phyloP scores from a whole-genome alignment of 2,888 invertebrate species.

The Mythimna impura region DNA sequence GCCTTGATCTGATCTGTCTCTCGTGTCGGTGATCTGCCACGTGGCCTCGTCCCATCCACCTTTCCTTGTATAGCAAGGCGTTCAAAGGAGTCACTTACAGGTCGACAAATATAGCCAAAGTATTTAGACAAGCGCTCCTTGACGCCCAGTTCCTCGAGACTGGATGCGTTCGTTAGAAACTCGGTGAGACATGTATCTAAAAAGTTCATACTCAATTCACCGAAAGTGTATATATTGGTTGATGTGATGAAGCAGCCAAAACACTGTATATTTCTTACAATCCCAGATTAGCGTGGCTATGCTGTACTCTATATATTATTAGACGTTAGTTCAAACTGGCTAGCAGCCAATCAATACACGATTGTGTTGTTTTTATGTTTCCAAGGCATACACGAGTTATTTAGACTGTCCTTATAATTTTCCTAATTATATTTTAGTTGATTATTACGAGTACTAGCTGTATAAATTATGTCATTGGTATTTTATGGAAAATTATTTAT shows the following conservation, averaged over 20 bases:
- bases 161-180: too few relatives aligned
- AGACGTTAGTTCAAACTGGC: conserved; percentile 57
- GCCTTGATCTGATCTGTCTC: too few relatives aligned
- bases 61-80: too few relatives aligned
- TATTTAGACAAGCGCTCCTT: too few relatives aligned
- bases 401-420: conserved; percentile 37
- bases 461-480: conserved; percentile 5
- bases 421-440: conserved; percentile 15
- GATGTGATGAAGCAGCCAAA: conserved; percentile 13
- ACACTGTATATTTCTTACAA: conserved; percentile 51
- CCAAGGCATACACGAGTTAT: conserved; percentile 39
- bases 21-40: too few relatives aligned
- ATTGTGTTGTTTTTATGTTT: conserved; percentile 62
- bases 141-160: too few relatives aligned
- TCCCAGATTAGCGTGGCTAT: conserved; percentile 61
- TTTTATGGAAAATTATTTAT: neutral
- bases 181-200: neutral
- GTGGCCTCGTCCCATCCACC: too few relatives aligned
- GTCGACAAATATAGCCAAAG: too few relatives aligned
- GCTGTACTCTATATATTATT: conserved; percentile 60
- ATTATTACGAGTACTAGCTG: conserved; percentile 1
- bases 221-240: neutral
- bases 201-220: neutral
- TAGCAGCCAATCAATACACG: conserved; percentile 61
- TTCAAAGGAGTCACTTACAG: too few relatives aligned